Percentiles rank a stretch among this genome's conserved stretches.
phyloP scores from a whole-genome alignment of 1,140 invertebrate genomes.

The Fragariocoptes setiger region DNA sequence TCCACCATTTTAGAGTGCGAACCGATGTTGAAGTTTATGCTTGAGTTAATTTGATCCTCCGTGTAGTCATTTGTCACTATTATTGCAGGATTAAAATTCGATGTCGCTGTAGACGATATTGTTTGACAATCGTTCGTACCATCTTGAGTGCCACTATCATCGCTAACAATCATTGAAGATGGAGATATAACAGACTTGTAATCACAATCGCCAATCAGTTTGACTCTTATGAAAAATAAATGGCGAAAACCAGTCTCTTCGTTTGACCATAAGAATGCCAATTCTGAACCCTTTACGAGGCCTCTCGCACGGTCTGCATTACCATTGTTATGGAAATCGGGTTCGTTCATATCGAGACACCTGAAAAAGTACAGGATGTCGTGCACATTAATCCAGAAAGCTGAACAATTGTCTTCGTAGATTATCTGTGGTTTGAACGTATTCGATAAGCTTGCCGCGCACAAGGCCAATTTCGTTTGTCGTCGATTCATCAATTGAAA shows the following conservation, averaged over 20 bases:
- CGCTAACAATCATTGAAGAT: no score
- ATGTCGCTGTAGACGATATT: no score
- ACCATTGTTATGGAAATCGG: background rate
- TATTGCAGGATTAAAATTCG: no score
- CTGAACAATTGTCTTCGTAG: conserved; percentile 30
- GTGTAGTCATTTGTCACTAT: no score
- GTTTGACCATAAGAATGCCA: conserved; percentile 61
- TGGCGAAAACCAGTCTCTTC: conserved; percentile 71
- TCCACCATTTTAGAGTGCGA: no score
- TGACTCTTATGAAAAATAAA: conserved; percentile 39
- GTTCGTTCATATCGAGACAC: conserved; percentile 8
- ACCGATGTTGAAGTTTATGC: no score
- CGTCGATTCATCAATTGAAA: conserved; percentile 48
- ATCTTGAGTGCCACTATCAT: background rate
- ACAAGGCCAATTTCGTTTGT: conserved; percentile 40
- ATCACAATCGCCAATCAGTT: conserved; percentile 11
- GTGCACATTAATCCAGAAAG: conserved; percentile 58
- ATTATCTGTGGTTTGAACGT: conserved; percentile 22
- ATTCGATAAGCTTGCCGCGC: conserved; percentile 17
- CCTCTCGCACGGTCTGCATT: background rate
- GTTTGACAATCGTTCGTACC: no score
- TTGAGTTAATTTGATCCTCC: no score
- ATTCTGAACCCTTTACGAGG: conserved; percentile 12
- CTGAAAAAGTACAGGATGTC: conserved; percentile 56
- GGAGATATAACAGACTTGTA: no score